A percentile compares a stretch with the other conserved stretches of the same genome.
These are phyloP conservation scores for Agriotes lineatus DNA, from an alignment of 2,888 invertebrate genomes.

Conservation along the genomic window DNA sequence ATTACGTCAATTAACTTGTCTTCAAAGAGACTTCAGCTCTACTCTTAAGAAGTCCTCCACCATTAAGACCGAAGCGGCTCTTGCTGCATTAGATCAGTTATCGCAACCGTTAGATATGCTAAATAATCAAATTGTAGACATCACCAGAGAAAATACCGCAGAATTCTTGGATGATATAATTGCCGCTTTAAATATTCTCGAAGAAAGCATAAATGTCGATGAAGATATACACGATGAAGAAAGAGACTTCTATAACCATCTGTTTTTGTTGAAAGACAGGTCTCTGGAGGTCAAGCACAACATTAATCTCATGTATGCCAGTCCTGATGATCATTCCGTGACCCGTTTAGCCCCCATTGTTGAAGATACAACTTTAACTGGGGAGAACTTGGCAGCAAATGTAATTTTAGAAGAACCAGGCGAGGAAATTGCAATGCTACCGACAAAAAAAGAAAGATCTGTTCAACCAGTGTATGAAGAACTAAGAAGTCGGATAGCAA, in stretches of 20 bases:
- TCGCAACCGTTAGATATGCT: conserved; percentile 68
- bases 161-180: conserved; percentile 60
- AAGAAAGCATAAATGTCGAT: conserved; percentile 59
- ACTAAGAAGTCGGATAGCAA: conserved; percentile 57
- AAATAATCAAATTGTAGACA: conserved; percentile 59
- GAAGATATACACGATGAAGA: conserved; percentile 53
- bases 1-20: conserved; percentile 58
- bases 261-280: conserved; percentile 56
- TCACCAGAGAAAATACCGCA: conserved; percentile 50
- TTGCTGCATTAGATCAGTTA: conserved; percentile 67
- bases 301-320: conserved; percentile 44
- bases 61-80: conserved; percentile 57
- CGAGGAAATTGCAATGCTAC: conserved; percentile 8
- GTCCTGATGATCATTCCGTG: neutral
- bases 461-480: conserved; percentile 52
- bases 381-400: conserved; percentile 6
- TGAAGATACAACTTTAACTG: conserved; percentile 37
- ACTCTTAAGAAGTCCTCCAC: conserved; percentile 56
- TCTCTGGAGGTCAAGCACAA: conserved; percentile 59
- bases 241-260: conserved; percentile 54
- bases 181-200: conserved; percentile 59
- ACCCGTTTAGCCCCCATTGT: conserved; percentile 44
- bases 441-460: neutral
- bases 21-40: conserved; percentile 61
- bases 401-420: conserved; percentile 22